phyloP scores from a whole-genome alignment of 2,888 invertebrate genomes.

The Criorhina ranunculi region DNA sequence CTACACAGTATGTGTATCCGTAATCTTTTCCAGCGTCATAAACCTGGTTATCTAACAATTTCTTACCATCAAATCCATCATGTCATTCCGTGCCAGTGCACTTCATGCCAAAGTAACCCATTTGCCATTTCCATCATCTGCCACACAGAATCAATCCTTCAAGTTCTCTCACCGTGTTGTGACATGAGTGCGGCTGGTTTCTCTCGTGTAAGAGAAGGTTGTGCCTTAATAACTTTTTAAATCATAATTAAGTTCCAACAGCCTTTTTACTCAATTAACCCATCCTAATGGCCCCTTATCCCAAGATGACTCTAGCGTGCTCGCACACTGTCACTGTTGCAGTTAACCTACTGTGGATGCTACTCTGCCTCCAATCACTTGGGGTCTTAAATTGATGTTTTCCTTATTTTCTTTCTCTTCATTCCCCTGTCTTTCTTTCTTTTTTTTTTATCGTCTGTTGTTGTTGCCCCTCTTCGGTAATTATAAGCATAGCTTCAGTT shows the following conservation, averaged over 20 bases:
- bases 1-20: constrained; percentile 2
- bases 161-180: constrained; percentile 39
- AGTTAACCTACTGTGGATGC: constrained; percentile 9
- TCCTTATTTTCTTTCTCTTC: constrained; percentile 3
- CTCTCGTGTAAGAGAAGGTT: constrained; percentile 33
- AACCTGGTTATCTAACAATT: constrained; percentile 62
- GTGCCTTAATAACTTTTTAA: constrained; percentile 71
- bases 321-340: constrained; percentile 1
- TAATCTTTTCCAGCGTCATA: constrained; percentile 35
- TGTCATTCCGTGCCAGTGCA: constrained; percentile 66
- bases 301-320: constrained; percentile 29
- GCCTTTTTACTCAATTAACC: constrained; percentile 75
- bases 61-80: constrained; percentile 73
- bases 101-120: constrained; percentile 60
- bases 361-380: constrained; percentile 53
- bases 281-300: constrained; percentile 66
- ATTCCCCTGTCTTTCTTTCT: constrained; percentile 7
- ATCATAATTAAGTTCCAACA: constrained; percentile 75
- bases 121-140: constrained; percentile 37
- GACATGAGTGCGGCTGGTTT: constrained; percentile 21
- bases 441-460: constrained; percentile 32
- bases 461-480: constrained; percentile 40
- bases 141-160: constrained; percentile 23
- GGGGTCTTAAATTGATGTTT: constrained; percentile 63
- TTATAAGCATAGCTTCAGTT: constrained; percentile 62